Percentiles rank a stretch among this genome's conserved stretches.
Evolutionary conservation across 1,140 invertebrate genomes (phyloP).

Genomic region (Platorchestia sp.): DNA sequence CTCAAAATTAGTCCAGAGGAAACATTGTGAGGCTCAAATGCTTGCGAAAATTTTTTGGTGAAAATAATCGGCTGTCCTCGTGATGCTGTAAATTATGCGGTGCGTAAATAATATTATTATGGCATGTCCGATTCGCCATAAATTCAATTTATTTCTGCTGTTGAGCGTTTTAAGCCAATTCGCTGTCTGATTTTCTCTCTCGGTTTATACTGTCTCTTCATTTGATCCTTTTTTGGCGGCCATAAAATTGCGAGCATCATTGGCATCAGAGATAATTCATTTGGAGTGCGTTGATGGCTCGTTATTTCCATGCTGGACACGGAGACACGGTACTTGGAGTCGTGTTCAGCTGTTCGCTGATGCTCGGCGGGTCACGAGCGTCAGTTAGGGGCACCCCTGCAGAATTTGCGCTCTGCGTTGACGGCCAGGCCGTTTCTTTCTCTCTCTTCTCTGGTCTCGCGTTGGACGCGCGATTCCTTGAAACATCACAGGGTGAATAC

Average conservation of each 20-base stretch:
- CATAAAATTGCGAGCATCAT: neutral
- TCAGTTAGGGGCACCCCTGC: neutral
- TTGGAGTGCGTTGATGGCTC: neutral
- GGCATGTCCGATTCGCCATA: neutral
- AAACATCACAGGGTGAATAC: neutral
- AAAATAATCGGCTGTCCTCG: neutral
- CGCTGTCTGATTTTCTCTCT: neutral
- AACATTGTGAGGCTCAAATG: neutral
- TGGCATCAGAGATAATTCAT: neutral
- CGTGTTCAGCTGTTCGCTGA: neutral
- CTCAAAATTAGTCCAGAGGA: neutral
- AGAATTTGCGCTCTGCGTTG: no score
- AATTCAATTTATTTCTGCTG: neutral
- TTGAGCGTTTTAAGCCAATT: neutral
- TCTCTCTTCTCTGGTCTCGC: neutral
- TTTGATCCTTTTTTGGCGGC: neutral
- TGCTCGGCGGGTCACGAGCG: neutral
- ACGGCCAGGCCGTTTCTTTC: neutral
- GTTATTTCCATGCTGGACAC: neutral
- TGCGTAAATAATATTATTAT: neutral
- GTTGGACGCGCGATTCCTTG: neutral
- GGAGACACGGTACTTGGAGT: neutral
- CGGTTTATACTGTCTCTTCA: neutral
- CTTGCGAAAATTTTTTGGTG: neutral
- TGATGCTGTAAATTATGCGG: neutral